Evolutionary conservation across 1,140 invertebrate species (phyloP).

Genomic region (Geopemphigus sp.): DNA sequence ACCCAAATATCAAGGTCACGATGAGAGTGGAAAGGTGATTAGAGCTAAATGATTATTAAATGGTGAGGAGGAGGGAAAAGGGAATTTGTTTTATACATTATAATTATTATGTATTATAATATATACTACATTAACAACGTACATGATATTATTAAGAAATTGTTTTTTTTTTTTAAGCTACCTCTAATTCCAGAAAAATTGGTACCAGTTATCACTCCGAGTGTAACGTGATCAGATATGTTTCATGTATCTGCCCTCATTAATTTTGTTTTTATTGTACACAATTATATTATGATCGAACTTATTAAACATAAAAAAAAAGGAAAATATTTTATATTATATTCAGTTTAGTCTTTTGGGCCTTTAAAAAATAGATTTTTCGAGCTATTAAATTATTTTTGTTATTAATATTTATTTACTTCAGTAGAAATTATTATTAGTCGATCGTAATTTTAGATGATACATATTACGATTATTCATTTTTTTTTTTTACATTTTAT

Average conservation of each 20-base stretch:
- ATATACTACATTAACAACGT: not conserved
- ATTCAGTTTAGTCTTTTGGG: conserved; percentile 12
- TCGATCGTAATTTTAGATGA: not conserved
- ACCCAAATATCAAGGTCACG: conserved; percentile 78
- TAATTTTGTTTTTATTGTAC: conserved; percentile 35
- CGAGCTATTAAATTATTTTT: not conserved
- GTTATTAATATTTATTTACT: not conserved
- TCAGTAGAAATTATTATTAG: not conserved
- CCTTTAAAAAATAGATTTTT: not conserved
- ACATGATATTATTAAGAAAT: not conserved
- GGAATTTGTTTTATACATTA: conserved; percentile 36
- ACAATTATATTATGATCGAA: conserved; percentile 11
- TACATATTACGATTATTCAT: conserved; percentile 6
- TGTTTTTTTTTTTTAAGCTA: conserved; percentile 29
- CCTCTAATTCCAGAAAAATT: conserved; percentile 24
- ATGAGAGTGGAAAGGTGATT: conserved; percentile 63
- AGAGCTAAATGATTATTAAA: conserved; percentile 54
- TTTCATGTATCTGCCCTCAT: conserved; percentile 2
- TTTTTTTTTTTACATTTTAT: not conserved
- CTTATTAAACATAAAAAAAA: not conserved
- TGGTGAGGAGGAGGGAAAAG: conserved; percentile 49
- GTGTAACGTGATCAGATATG: conserved; percentile 37
- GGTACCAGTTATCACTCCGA: conserved; percentile 37
- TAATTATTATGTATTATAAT: not conserved
- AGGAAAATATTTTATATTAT: conserved; percentile 28